A percentile compares a stretch with the other conserved stretches of the same genome.
phyloP scores from a whole-genome alignment of 2,113 vertebrate species.

The Indri indri region DNA sequence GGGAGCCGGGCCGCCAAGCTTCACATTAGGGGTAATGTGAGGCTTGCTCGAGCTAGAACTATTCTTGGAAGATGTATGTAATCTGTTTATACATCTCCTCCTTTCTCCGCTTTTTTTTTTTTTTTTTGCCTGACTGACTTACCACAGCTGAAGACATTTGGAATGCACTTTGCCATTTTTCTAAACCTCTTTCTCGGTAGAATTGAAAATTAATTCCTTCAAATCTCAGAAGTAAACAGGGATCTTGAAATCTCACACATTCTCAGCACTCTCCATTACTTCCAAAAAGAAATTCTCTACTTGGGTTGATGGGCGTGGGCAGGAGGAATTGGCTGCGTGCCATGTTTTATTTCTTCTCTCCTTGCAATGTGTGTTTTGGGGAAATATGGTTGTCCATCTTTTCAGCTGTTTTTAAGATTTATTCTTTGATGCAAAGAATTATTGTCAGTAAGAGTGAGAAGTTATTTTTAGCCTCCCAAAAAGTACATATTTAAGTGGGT shows the following conservation, averaged over 20 bases:
- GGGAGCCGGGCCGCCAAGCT: background rate
- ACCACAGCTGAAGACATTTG: slow-evolving; percentile 67
- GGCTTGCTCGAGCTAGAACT: slow-evolving; percentile 1
- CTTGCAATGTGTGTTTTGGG: background rate
- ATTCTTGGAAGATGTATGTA: slow-evolving; percentile 48
- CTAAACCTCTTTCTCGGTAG: slow-evolving; percentile 64
- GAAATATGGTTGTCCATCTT: background rate
- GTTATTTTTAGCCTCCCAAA: slow-evolving; percentile 44
- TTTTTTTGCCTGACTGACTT: slow-evolving; percentile 19
- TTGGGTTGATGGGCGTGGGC: slow-evolving; percentile 39
- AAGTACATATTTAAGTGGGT: background rate
- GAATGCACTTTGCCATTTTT: slow-evolving; percentile 48
- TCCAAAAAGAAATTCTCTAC: slow-evolving; percentile 56
- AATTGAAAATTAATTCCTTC: slow-evolving; percentile 69
- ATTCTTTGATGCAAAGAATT: slow-evolving; percentile 47
- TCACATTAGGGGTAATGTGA: background rate
- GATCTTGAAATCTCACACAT: slow-evolving; percentile 67
- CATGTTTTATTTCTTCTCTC: slow-evolving; percentile 38
- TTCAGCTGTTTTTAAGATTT: slow-evolving; percentile 38
- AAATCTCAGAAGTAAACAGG: slow-evolving; percentile 42
- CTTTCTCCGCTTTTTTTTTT: background rate
- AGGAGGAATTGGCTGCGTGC: background rate
- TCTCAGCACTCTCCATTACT: slow-evolving; percentile 53
- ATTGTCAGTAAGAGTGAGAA: background rate
- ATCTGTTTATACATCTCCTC: slow-evolving; percentile 25